Base-by-base conservation (phyloP, 2,797 vertebrate genomes). In the Gephyroberyx darwinii region DNA sequence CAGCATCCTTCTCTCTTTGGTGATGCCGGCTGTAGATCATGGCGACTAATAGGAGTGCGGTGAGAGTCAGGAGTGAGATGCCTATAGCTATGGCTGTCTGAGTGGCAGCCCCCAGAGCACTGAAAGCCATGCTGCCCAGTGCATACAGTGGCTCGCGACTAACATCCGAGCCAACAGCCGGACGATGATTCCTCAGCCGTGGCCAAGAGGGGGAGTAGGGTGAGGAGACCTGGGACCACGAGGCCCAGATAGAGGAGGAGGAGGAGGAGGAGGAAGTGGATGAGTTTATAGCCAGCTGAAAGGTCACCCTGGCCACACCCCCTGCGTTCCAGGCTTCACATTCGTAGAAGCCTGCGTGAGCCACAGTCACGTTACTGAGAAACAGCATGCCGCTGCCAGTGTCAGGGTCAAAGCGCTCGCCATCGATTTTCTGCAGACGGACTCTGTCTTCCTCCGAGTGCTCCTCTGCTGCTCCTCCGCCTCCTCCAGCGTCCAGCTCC, bases 241-340 rank as follows among this genome's bases (percentile, higher is more conserved):
- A 90, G 64, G 95, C 94, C 82, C 95, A 95, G n/a, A 92, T 84
- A 33, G 95, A 93, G 22, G 91, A 93, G 13, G 95, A 95, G 30
- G 94, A 94, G 7, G 88, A 92, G 80, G 94, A 95, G 12, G 87
- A 92, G 52, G 89, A 92, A 2, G 87, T 92, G 5, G 95, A 95
- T 31, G 94, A 91, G 87, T 96, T 96, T 68, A 97, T 95, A 22
- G 93, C 91, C 0, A 97, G 94, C 67, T 94, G 93, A 75, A 97
- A 97, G 80, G 94, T 94, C 37, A 94, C 92, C 0, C 93, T 90
- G 22, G 95, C 95, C 5, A 93, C 91, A 0, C 96, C 96, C 0
- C 96, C 96, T 0, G 96, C 95, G 5, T 97, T 97, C 90, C 94
- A 93, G 10, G 96, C 96, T 83, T 96, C 96, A 2, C 96, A 97